Conservation (phyloP, 2,797 vertebrate species). For the Sebastes trivittatus region DNA sequence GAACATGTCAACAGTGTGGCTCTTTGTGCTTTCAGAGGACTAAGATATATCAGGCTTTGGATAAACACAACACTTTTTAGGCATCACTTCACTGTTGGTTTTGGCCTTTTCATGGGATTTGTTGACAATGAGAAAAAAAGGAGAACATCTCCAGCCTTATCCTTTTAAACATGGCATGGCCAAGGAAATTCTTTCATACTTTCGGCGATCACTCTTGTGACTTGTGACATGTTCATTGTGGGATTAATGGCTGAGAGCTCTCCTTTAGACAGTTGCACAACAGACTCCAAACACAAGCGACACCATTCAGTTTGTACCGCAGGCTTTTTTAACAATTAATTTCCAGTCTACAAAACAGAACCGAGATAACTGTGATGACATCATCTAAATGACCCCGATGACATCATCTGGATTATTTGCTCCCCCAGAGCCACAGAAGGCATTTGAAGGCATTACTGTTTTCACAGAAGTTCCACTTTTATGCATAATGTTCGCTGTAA, state of each 20-base stretch:
- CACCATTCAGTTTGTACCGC: neutral
- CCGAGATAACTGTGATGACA: neutral
- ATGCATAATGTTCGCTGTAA: neutral
- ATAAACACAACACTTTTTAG: neutral
- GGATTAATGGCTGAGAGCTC: neutral
- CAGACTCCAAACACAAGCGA: neutral
- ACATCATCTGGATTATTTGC: neutral
- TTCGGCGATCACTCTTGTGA: neutral
- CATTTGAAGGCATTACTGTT: neutral
- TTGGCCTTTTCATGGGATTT: neutral
- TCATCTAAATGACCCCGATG: neutral
- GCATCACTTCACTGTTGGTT: neutral
- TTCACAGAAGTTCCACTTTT: neutral
- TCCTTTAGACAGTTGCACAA: neutral
- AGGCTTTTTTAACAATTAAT: neutral
- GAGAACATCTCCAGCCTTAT: neutral
- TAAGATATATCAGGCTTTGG: neutral
- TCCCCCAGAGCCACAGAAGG: neutral
- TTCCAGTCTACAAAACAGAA: neutral
- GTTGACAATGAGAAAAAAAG: neutral
- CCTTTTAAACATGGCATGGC: neutral
- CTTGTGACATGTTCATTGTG: neutral
- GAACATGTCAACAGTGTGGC: neutral
- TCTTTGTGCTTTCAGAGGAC: neutral
- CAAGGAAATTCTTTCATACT: neutral